Conservation (phyloP, 2,888 invertebrate genomes). For the Trisateles emortualis region DNA sequence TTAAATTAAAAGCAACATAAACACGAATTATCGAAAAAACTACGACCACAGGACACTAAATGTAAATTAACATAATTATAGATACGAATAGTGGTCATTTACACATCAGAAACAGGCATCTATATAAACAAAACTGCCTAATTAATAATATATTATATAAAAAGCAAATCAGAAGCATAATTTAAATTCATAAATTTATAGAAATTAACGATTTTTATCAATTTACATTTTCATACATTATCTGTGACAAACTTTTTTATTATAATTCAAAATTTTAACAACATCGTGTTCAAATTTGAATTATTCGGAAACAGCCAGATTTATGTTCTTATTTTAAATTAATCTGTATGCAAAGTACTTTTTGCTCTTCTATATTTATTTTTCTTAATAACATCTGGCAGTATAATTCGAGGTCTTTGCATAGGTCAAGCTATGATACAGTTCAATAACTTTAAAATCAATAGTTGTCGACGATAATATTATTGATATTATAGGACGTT, state of each 20-base stretch:
- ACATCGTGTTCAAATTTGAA: background rate
- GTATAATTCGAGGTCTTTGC: constrained; percentile 21
- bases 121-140: constrained; percentile 17
- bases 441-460: constrained; percentile 24
- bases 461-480: background rate
- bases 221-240: background rate
- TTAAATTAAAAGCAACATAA: no score
- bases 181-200: background rate
- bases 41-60: background rate
- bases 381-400: constrained; percentile 9
- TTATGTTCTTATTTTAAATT: constrained; percentile 15
- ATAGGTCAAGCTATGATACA: constrained; percentile 16
- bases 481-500: no score
- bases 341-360: constrained; percentile 22
- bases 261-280: constrained; percentile 9
- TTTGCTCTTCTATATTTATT: constrained; percentile 14
- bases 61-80: background rate
- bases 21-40: no score
- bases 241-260: constrained; percentile 1
- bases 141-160: no score
- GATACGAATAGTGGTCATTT: no score
- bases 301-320: constrained; percentile 14
- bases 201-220: background rate
- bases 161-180: background rate
- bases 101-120: background rate